Percentiles rank a stretch among this genome's conserved stretches.
Conservation (phyloP, 1,140 invertebrate genomes). For the Heliconius congener region DNA sequence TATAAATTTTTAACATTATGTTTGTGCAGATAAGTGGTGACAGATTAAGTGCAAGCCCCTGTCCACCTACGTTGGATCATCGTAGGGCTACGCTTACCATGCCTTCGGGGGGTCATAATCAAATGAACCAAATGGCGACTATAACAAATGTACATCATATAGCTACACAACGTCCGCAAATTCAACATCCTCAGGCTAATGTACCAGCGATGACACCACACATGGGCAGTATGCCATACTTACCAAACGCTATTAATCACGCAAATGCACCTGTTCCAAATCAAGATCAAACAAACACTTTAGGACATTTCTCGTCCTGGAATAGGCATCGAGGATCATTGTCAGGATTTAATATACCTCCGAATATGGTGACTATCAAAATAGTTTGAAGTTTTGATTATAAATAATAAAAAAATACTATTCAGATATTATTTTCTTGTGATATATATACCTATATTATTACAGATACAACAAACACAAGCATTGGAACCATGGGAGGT, state of each 20-base stretch:
- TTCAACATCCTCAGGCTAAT: slow-evolving; percentile 52
- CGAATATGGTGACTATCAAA: slow-evolving; percentile 51
- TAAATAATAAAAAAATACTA: slow-evolving; percentile 1
- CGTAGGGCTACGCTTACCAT: slow-evolving; percentile 53
- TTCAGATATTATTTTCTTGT: background rate
- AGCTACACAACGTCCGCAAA: slow-evolving; percentile 44
- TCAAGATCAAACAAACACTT: slow-evolving; percentile 51
- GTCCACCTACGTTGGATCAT: slow-evolving; percentile 54
- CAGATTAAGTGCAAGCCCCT: slow-evolving; percentile 62
- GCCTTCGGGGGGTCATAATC: slow-evolving; percentile 18
- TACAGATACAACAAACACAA: slow-evolving; percentile 31
- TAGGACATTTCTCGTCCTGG: slow-evolving; percentile 62
- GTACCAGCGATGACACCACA: slow-evolving; percentile 46
- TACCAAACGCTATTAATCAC: slow-evolving; percentile 55
- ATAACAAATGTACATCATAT: slow-evolving; percentile 50
- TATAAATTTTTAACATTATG: slow-evolving; percentile 17
- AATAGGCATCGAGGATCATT: slow-evolving; percentile 51
- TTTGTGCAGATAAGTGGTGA: slow-evolving; percentile 61
- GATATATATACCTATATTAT: background rate
- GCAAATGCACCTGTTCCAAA: slow-evolving; percentile 36
- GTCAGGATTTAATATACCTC: slow-evolving; percentile 57
- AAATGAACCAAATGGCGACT: slow-evolving; percentile 25
- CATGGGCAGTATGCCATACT: slow-evolving; percentile 66
- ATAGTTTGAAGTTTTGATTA: background rate
- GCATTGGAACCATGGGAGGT: slow-evolving; percentile 55